Evolutionary conservation across 2,888 invertebrate genomes (phyloP), one percentile per base, ranked within the genome.

Genomic region (Ophion ventricosus): DNA sequence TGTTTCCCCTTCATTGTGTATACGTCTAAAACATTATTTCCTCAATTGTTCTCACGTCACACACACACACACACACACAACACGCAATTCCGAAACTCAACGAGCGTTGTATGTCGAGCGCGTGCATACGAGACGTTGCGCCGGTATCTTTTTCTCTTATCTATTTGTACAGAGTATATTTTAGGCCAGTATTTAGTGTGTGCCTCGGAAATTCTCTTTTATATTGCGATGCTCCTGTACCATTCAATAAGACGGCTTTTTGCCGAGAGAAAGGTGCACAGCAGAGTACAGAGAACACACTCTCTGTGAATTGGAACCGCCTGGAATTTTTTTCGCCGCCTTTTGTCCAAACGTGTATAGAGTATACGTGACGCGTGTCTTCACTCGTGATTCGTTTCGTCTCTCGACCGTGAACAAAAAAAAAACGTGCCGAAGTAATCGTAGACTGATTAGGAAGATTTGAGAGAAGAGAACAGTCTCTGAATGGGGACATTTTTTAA

Each of bases 251-350:
- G 70, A 54, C 57, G 25, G 14, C 26, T 80, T 54, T 49, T 25
- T 49, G 20, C 35, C 40, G 77, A 77, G 80, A 84, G 84, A 84
- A 84, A 84, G 84, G 77, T 80, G 49, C 25, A 57, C 29, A 49
- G n/a, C 7, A n/a, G 10, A 70, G 40, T 40, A 69, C n/a, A 23
- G 73, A 73, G n/a, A n/a, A n/a, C n/a, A 70, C 72, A 56, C 67
- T 76, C 80, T 25, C 78, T 80, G 84, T 74, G 84, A 84, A 84
- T 84, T 70, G 56, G 84, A 74, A 74, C 80, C 74, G 23, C 17
- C 29, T 23, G 54, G 26, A 20, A 2, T 25, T 57, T 57, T 40
- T 57, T 56, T 64, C 43, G 26, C 23, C 29, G 17, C 14, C 43
- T 49, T 69, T 77, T 57, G 26, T 74, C 11, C 25, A 43, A 20